Evolutionary conservation across 92 coral and sea anemone genomes (phyloP).

Genomic region (Parazoanthus atlanticus): DNA sequence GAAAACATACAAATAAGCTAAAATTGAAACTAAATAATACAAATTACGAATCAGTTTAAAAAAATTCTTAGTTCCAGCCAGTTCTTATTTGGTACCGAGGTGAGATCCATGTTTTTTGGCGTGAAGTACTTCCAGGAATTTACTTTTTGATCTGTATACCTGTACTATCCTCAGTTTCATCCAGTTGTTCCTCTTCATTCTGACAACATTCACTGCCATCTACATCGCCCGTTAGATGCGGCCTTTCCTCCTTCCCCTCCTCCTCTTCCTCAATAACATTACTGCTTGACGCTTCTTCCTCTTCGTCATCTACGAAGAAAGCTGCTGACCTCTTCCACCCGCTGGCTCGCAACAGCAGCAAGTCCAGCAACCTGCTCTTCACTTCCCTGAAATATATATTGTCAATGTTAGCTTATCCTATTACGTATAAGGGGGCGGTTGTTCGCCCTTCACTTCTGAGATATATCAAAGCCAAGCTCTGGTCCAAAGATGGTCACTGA

Average conservation of each 20-base stretch:
- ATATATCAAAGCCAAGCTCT: too few species aligned
- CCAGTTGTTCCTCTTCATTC: background rate
- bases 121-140: background rate
- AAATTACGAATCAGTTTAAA: too few species aligned
- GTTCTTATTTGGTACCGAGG: too few species aligned
- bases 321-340: slow-evolving; percentile 58
- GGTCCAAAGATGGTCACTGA: too few species aligned
- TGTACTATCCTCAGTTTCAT: slow-evolving; percentile 10
- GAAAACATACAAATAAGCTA: too few species aligned
- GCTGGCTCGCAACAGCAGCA: slow-evolving; percentile 75
- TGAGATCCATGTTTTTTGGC: too few species aligned
- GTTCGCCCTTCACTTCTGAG: too few species aligned
- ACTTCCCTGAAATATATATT: slow-evolving; percentile 43
- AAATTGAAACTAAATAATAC: too few species aligned
- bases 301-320: slow-evolving; percentile 17
- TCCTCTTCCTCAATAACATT: slow-evolving; percentile 11
- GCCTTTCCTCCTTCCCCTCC: background rate
- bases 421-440: too few species aligned
- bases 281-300: background rate
- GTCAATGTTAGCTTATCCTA: too few species aligned
- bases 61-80: too few species aligned
- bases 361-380: slow-evolving; percentile 65
- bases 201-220: background rate
- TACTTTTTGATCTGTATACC: background rate
- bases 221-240: background rate